These are phyloP conservation scores for Trichogramma evanescens DNA, from an alignment of 2,888 invertebrate species.

Conservation along the genomic window DNA sequence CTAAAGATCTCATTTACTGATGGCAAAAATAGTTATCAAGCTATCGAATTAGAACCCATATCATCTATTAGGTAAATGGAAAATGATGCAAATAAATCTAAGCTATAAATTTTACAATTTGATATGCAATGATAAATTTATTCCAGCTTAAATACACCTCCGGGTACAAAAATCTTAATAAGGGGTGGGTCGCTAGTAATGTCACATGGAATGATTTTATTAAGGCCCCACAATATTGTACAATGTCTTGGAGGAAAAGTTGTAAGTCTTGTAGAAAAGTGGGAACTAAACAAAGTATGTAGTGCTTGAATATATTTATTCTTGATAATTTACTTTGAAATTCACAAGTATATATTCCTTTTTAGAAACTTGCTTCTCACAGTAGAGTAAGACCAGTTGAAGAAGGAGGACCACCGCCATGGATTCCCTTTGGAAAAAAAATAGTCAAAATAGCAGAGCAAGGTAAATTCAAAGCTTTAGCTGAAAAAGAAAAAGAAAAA, in stretches of 20 bases:
- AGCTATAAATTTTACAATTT: slow-evolving; percentile 1
- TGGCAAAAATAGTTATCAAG: slow-evolving; percentile 71
- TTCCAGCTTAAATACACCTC: slow-evolving; percentile 70
- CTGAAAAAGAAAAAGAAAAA: slow-evolving; percentile 54
- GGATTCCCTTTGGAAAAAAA: slow-evolving; percentile 85
- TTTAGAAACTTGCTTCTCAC: slow-evolving; percentile 42
- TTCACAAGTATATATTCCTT: slow-evolving; percentile 4
- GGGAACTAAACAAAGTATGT: slow-evolving; percentile 63
- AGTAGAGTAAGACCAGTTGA: slow-evolving; percentile 53
- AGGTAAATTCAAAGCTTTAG: slow-evolving; percentile 66
- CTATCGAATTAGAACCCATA: slow-evolving; percentile 69
- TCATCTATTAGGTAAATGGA: slow-evolving; percentile 52
- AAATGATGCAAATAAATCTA: background rate
- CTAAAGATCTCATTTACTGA: slow-evolving; percentile 79
- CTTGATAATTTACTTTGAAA: background rate
- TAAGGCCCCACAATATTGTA: slow-evolving; percentile 61
- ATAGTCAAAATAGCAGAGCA: slow-evolving; percentile 55
- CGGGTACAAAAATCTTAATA: slow-evolving; percentile 74
- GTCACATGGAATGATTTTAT: slow-evolving; percentile 67
- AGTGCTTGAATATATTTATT: background rate
- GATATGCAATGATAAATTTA: slow-evolving; percentile 7
- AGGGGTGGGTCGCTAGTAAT: slow-evolving; percentile 53
- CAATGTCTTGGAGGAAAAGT: slow-evolving; percentile 77
- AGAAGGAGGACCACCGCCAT: slow-evolving; percentile 79
- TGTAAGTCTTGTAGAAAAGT: slow-evolving; percentile 74